Base-by-base conservation (phyloP, 2,888 invertebrate genomes). In the Dugesia japonica region DNA sequence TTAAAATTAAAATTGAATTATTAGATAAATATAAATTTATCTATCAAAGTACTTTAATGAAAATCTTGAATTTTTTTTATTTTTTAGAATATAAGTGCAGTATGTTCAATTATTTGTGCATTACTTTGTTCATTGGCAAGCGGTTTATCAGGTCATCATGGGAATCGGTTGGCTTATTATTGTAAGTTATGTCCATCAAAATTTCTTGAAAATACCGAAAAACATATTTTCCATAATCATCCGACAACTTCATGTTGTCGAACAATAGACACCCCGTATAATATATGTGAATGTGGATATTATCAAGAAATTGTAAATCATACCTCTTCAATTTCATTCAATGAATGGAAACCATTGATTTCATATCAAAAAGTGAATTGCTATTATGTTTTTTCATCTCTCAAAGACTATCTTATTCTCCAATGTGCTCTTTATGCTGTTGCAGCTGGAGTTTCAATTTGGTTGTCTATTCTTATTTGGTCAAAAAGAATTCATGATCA, bases 381-480 rank as follows among this genome's bases (percentile, higher is more conserved):
- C 17, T 56, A 56, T 56, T 56, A 56, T n/a, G 56, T 56, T n/a
- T 56, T 56, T n/a, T 56, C 56, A 23, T n/a, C 56, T 56, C 56
- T 56, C 56, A 56, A 56, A 56, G 56, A 56, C 17, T 56, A 56
- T 56, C 23, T 56, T 20, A 56, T 56, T 20, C 56, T 56, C 17
- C 56, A 56, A 56, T 56, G 56, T 56, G 56, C 56, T 56, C 56
- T 56, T 56, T 56, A 56, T 23, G 56, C 56, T 56, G 56, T 56
- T 56, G 56, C 56, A 13, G 56, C 56, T 20, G 56, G 56, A n/a
- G 56, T 56, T 20, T 56, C 56, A 7, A 56, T 56, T 20, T 56
- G 56, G 56, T n/a, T 56, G 23, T 56, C 56, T 13, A n/a, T 56
- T 20, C n/a, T 56, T 4, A 56, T 56, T 56, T 56, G 56, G 56